These are phyloP conservation scores for Dichetophora obliterata DNA, from an alignment of 2,888 invertebrate species.

Conservation along the genomic window DNA sequence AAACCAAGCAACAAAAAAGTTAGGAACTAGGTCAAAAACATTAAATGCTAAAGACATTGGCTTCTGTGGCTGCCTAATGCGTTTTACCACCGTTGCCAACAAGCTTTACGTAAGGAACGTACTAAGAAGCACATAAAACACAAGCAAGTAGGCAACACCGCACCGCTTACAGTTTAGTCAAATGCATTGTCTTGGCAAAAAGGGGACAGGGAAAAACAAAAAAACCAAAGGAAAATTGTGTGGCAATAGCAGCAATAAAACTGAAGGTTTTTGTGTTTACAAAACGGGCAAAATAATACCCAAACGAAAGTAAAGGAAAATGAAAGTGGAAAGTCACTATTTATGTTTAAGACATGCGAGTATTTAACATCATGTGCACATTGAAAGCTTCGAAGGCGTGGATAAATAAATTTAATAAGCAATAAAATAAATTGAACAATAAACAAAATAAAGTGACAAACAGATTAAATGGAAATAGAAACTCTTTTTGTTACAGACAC, in stretches of 20 bases:
- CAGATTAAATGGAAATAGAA: no score
- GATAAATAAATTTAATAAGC: neutral
- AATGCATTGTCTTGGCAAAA: conserved; percentile 15
- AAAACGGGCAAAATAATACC: neutral
- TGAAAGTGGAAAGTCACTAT: conserved; percentile 16
- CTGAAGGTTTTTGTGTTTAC: neutral
- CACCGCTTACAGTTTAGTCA: neutral
- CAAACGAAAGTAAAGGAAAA: neutral
- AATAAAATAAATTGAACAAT: neutral
- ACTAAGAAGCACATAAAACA: neutral
- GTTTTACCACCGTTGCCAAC: neutral
- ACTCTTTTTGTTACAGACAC: no score
- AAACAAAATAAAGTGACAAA: neutral
- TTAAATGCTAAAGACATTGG: conserved; percentile 32
- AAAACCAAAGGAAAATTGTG: neutral
- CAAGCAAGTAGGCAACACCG: neutral
- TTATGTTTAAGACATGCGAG: conserved; percentile 18
- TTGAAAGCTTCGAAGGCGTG: neutral
- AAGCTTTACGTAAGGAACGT: neutral
- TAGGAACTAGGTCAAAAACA: conserved; percentile 28
- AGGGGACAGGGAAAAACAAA: neutral
- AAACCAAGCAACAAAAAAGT: neutral
- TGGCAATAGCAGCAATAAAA: neutral
- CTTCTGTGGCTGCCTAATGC: conserved; percentile 20
- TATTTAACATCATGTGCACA: neutral